A percentile compares a stretch with the other conserved stretches of the same genome.
Evolutionary conservation across 2,888 invertebrate genomes (phyloP).

Genomic region (Cataglyphis altisquamis): DNA sequence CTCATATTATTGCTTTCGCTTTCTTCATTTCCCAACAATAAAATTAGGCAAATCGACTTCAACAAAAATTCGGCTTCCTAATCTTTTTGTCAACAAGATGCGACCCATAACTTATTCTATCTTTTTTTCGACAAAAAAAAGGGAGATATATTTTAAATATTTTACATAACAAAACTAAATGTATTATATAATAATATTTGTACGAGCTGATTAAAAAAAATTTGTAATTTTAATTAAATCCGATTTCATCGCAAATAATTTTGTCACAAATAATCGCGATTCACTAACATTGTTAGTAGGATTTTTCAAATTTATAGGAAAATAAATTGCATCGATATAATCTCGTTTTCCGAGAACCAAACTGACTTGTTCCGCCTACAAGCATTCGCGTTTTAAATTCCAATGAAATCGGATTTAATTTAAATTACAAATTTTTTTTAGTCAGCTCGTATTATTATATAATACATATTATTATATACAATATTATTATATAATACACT

Average conservation of each 20-base stretch:
- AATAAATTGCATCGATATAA: neutral
- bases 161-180: too few species aligned
- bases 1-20: slow-evolving; percentile 11
- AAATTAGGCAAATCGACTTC: neutral
- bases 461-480: too few species aligned
- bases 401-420: neutral
- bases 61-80: neutral
- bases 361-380: neutral
- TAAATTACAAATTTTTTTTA: neutral
- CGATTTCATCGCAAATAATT: too few species aligned
- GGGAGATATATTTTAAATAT: neutral
- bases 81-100: neutral
- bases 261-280: neutral
- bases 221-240: too few species aligned
- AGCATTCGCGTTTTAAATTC: neutral
- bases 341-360: neutral
- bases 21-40: neutral
- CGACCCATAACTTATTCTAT: neutral
- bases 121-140: neutral
- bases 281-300: slow-evolving; percentile 10
- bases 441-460: neutral
- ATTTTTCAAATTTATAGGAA: slow-evolving; percentile 1
- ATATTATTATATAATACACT: neutral
- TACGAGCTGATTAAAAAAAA: too few species aligned
- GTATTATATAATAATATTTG: too few species aligned